A percentile compares a stretch with the other conserved stretches of the same genome.
phyloP scores from a whole-genome alignment of 1,140 invertebrate species.

The Pteromalus puparum region DNA sequence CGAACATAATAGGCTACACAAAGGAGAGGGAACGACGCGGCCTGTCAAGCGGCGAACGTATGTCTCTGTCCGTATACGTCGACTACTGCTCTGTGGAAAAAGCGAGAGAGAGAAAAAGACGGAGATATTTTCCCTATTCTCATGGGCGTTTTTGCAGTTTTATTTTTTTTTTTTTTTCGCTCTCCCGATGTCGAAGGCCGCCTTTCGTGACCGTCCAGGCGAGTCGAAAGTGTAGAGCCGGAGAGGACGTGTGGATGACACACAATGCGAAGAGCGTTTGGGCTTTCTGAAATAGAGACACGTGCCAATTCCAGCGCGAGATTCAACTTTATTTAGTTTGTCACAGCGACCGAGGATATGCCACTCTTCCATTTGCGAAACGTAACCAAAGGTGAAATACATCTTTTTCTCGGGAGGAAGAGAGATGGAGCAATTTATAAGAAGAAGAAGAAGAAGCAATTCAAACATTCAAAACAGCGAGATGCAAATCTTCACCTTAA shows the following conservation, averaged over 20 bases:
- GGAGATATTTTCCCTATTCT: constrained; percentile 4
- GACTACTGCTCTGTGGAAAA: no score
- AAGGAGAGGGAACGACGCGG: constrained; percentile 22
- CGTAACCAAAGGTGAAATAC: background rate
- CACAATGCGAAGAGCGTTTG: background rate
- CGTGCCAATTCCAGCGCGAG: background rate
- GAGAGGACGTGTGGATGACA: constrained; percentile 14
- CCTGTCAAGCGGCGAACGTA: constrained; percentile 25
- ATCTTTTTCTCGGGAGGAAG: background rate
- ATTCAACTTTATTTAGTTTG: constrained; percentile 26
- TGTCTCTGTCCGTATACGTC: background rate
- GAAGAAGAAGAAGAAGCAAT: background rate
- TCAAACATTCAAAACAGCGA: constrained; percentile 3
- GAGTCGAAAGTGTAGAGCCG: background rate
- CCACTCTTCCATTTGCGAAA: background rate
- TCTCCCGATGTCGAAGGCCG: background rate
- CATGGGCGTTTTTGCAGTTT: constrained; percentile 7
- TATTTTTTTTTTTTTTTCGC: background rate
- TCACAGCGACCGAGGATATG: background rate
- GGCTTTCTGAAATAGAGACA: constrained; percentile 14
- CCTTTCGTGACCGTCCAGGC: constrained; percentile 8
- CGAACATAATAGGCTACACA: constrained; percentile 31
- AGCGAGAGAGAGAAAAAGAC: background rate
- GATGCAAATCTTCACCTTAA: constrained; percentile 24
- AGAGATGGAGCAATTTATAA: background rate